Percentiles rank a stretch among this genome's conserved stretches.
These are phyloP conservation scores for Campylorhamphus procurvoides DNA, from an alignment of 2,113 vertebrate genomes.

Conservation along the genomic window DNA sequence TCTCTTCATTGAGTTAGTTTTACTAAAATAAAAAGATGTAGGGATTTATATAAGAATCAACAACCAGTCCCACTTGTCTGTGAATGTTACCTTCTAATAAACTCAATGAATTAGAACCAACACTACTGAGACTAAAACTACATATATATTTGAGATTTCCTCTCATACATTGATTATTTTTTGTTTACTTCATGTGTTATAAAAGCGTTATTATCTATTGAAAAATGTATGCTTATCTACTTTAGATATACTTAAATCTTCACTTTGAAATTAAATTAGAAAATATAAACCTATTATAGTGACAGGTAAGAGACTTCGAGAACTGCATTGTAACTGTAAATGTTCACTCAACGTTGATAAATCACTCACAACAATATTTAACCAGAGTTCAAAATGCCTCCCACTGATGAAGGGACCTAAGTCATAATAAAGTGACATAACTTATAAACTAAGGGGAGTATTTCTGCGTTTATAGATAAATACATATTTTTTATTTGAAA, in stretches of 20 bases:
- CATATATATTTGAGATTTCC: not conserved
- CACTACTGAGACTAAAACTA: not conserved
- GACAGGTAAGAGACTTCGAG: not conserved
- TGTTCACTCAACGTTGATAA: slow-evolving; percentile 33
- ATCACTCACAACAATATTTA: slow-evolving; percentile 59
- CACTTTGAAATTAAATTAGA: slow-evolving; percentile 33
- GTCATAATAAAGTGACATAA: not conserved
- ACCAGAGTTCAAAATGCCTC: slow-evolving; percentile 44
- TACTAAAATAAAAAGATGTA: not conserved
- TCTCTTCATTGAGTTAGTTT: not conserved
- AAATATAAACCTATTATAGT: not conserved
- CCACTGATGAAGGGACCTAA: not conserved
- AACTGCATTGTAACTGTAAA: slow-evolving; percentile 58
- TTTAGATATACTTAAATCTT: slow-evolving; percentile 30
- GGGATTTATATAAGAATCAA: not conserved
- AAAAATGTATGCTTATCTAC: slow-evolving; percentile 45
- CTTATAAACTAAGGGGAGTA: not conserved
- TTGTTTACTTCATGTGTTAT: not conserved
- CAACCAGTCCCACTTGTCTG: not conserved
- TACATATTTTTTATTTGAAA: not conserved
- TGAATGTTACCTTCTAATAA: not conserved
- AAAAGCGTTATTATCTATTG: not conserved
- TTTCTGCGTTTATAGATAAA: not conserved
- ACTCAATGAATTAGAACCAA: not conserved
- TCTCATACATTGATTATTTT: not conserved